phyloP scores from a whole-genome alignment of 2,797 vertebrate genomes.

The Sebastes reedi region DNA sequence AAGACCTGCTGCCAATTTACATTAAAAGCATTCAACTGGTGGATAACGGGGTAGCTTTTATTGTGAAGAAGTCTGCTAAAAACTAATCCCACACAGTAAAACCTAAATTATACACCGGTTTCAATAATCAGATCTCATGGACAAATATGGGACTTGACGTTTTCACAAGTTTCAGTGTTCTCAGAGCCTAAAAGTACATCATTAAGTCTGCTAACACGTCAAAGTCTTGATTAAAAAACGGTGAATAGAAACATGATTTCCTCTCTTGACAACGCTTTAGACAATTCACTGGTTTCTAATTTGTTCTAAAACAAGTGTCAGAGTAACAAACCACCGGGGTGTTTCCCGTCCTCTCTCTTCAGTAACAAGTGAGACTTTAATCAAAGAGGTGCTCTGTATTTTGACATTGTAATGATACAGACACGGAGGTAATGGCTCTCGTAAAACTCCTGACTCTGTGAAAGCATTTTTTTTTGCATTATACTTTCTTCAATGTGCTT shows the following conservation, averaged over 20 bases:
- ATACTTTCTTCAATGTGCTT: constrained; percentile 14
- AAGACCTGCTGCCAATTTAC: neutral
- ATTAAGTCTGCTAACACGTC: constrained; percentile 3
- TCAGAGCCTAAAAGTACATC: neutral
- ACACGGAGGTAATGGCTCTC: constrained; percentile 58
- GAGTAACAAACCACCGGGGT: constrained; percentile 6
- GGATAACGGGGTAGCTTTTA: neutral
- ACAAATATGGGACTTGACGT: neutral
- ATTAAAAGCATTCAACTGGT: neutral
- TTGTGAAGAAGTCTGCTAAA: neutral
- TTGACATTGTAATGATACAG: constrained; percentile 65
- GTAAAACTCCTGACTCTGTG: constrained; percentile 51
- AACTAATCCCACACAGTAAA: neutral
- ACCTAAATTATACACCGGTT: neutral
- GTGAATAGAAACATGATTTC: constrained; percentile 5
- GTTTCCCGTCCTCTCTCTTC: constrained; percentile 26
- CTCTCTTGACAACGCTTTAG: constrained; percentile 12
- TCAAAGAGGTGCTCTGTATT: constrained; percentile 52
- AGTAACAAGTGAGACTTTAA: constrained; percentile 60
- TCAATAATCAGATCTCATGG: neutral
- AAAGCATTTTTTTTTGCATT: constrained; percentile 61
- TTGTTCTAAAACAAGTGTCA: constrained; percentile 40
- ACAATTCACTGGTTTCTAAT: constrained; percentile 49
- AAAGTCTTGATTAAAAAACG: constrained; percentile 26
- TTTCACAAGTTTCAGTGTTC: neutral